Evolutionary conservation across 1,140 invertebrate species (phyloP).

Genomic region (Mycetomoellerius zeteki): DNA sequence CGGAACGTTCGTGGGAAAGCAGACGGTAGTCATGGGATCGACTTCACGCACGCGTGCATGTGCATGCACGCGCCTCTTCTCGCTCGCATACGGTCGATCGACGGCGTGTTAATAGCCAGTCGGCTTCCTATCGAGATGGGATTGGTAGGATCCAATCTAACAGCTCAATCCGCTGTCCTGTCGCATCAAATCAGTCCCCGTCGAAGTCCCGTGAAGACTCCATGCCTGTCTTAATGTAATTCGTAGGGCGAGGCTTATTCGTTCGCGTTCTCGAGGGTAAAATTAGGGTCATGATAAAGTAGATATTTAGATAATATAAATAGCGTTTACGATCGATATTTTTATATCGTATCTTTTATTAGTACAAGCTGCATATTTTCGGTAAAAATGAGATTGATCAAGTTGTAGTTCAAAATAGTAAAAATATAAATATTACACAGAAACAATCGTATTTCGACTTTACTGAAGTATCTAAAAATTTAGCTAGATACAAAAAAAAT

Average conservation of each 20-base stretch:
- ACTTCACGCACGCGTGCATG: constrained; percentile 43
- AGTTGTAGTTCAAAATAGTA: neutral
- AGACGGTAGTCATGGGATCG: constrained; percentile 40
- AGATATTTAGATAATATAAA: constrained; percentile 6
- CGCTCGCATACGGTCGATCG: constrained; percentile 23
- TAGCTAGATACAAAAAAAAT: too few species aligned
- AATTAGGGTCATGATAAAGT: neutral
- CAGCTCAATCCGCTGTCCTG: constrained; percentile 54
- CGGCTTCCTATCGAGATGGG: constrained; percentile 36
- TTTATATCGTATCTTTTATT: neutral
- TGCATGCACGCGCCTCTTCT: constrained; percentile 21
- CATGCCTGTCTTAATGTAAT: constrained; percentile 33
- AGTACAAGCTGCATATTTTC: neutral
- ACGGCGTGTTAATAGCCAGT: constrained; percentile 43
- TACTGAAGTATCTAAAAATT: too few species aligned
- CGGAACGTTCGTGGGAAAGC: constrained; percentile 68
- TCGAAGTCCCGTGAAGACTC: neutral
- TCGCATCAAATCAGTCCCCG: constrained; percentile 47
- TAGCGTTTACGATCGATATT: neutral
- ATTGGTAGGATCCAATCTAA: constrained; percentile 50
- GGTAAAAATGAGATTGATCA: neutral
- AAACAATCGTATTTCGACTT: too few species aligned
- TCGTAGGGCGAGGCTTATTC: constrained; percentile 30
- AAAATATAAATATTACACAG: neutral
- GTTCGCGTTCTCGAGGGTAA: constrained; percentile 10